phyloP scores from a whole-genome alignment of 2,113 vertebrate genomes.

The Chaetura pelagica region DNA sequence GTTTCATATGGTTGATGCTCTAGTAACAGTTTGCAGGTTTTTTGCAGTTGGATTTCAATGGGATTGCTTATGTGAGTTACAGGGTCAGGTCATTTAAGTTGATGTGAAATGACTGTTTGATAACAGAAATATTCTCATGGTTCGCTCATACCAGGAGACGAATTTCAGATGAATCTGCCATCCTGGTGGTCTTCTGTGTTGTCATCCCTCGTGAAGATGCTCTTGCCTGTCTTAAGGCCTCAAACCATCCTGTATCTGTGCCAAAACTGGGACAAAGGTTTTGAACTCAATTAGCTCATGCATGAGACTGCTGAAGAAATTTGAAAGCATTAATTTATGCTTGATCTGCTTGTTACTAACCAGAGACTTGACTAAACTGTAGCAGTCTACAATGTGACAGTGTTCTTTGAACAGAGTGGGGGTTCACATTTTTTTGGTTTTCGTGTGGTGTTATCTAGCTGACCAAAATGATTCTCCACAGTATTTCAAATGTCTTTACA shows the following conservation, averaged over 20 bases:
- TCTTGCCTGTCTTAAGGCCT: constrained; percentile 76
- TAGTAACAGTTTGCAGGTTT: background rate
- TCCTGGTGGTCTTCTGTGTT: constrained; percentile 79
- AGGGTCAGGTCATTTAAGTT: background rate
- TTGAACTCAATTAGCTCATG: constrained; percentile 21
- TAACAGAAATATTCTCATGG: constrained; percentile 12
- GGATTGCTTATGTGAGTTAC: background rate
- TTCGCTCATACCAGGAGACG: constrained; percentile 48
- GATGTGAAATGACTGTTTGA: background rate
- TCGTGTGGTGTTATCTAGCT: background rate
- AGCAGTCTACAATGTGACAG: background rate
- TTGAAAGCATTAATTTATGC: constrained; percentile 30
- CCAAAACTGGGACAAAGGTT: constrained; percentile 79
- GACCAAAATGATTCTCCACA: background rate
- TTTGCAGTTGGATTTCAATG: background rate
- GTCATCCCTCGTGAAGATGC: constrained; percentile 78
- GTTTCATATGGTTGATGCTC: background rate
- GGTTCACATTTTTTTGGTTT: background rate
- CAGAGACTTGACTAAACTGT: background rate
- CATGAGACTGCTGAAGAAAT: constrained; percentile 58
- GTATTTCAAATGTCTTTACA: background rate
- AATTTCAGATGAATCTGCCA: constrained; percentile 74
- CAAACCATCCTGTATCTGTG: constrained; percentile 71
- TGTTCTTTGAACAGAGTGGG: background rate
- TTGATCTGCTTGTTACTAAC: constrained; percentile 55